These are phyloP conservation scores for Deilephila elpenor DNA, from an alignment of 2,888 invertebrate species.

Conservation along the genomic window DNA sequence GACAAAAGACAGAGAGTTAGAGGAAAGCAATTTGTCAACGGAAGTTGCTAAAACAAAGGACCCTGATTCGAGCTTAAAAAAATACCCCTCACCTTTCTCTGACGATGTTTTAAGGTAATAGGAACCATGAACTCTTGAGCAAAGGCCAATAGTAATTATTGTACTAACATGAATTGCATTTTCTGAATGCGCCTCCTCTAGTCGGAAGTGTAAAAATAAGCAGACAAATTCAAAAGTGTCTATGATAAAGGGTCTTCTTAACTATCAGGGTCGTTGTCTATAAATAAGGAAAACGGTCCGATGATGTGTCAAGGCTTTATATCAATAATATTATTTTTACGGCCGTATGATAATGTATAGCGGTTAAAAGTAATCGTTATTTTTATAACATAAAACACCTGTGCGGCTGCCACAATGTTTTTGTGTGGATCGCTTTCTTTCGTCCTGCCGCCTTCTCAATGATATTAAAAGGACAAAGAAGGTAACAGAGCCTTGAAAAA, in stretches of 20 bases:
- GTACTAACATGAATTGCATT: neutral
- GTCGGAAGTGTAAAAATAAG: constrained; percentile 36
- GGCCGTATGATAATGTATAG: constrained; percentile 45
- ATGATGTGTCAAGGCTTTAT: constrained; percentile 65
- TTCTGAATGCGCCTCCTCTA: neutral
- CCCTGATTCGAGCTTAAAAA: neutral
- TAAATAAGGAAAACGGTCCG: constrained; percentile 72
- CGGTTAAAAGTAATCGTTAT: constrained; percentile 36
- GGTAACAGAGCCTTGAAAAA: neutral
- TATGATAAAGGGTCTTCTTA: constrained; percentile 59
- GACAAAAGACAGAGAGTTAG: too few relatives aligned
- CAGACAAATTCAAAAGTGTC: constrained; percentile 49
- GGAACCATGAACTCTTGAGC: too few relatives aligned
- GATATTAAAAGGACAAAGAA: constrained; percentile 14
- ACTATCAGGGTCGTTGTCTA: constrained; percentile 61
- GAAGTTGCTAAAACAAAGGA: too few relatives aligned
- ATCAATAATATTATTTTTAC: constrained; percentile 64
- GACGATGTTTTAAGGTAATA: too few relatives aligned
- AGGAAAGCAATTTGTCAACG: too few relatives aligned
- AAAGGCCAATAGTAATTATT: neutral
- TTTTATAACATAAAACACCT: constrained; percentile 19
- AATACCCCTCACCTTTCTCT: too few relatives aligned
- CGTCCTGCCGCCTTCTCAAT: neutral
- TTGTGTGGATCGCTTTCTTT: constrained; percentile 1
- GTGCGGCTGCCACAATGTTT: neutral